Base-by-base conservation (phyloP, 2,797 vertebrate genomes). In the Corythornis leucogaster region DNA sequence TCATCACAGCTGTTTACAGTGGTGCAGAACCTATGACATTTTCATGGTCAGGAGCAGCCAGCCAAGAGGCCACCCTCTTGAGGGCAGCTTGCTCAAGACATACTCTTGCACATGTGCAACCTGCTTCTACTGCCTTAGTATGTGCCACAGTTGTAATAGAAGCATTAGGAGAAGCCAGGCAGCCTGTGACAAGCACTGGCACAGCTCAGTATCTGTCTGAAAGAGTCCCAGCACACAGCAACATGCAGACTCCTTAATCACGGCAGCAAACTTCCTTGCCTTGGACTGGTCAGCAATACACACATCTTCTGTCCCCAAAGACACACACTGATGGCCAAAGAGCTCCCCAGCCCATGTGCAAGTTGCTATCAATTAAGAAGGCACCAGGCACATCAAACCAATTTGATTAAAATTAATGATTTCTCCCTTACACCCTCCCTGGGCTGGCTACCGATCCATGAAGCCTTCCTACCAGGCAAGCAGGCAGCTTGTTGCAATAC, bases 401-500 rank as follows among this genome's bases (percentile, higher is more conserved):
- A 74, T 45, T 46, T 84, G 4, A 20, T 62, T 45, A 59, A 69
- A 63, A 62, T n/a, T 6, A 40, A 20, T 2, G 4, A n/a, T 61
- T 85, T 89, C 68, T 63, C 33, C 50, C 33, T 78, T 66, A 43
- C 1, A 25, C 19, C 18, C 73, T 63, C 42, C 35, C 2, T 31
- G 31, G 11, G 21, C 45, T 33, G 64, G 40, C 68, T 54, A 57
- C 42, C 15, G 77, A 59, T 35, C 31, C 62, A n/a, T 0, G 1
- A 68, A 91, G 30, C 48, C 78, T 51, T 11, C 31, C 74, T 51
- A 76, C 25, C 33, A 59, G 59, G 30, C 13, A 30, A 87, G 81
- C 30, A 61, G 55, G 50, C n/a, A 83, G 82, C 77, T 88, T 55
- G 43, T 38, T 89, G 74, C 80, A 87, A 90, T 86, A 89, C 84